Base-by-base conservation (phyloP, 2,113 vertebrate genomes). In the Myanophis thanlyinensis region DNA sequence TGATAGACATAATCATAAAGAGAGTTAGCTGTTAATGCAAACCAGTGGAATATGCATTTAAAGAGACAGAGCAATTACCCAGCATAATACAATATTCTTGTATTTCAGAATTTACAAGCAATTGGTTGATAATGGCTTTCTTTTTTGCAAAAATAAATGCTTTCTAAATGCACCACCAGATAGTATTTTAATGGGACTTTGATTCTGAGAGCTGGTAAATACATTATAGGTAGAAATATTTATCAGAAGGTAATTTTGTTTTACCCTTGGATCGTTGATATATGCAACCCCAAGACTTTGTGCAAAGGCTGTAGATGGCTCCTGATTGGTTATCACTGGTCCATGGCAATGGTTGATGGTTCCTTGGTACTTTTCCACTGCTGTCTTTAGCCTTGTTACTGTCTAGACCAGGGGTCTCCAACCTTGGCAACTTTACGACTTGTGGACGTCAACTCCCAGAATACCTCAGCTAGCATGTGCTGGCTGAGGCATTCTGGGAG, bases 131-230 rank as follows among this genome's bases (percentile, higher is more conserved):
- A 96, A 97, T 92, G 94, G 92, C 88, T 95, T 94, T 96, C 88
- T 95, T 94, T 94, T 96, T 96, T 93, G 53, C 95, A 5, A 91
- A 97, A 96, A 96, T 94, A 96, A 96, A 97, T 93, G 94, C 80
- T 94, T 53, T 85, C 93, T 95, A 95, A 96, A 96, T 90, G 93
- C 47, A 92, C 80, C 93, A 80, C 92, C 96, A 95, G 91, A 96
- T 87, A 91, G 80, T 53, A 87, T 80, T 80, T 80, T 35, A 1
- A 7, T 59, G 93, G 23, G 8, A 92, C 93, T 96, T 93, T 87
- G 91, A 95, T 92, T 94, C 44, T 92, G 62, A 84, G 46, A 89
- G 48, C 94, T 96, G 95, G 92, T 88, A 93, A 93, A 90, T 90
- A 67, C 92, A 93, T 93, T 93, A 90, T 86, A 35, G 80, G 53